Evolutionary conservation across 2,888 invertebrate genomes (phyloP).

Genomic region (Diadegma fenestrale): DNA sequence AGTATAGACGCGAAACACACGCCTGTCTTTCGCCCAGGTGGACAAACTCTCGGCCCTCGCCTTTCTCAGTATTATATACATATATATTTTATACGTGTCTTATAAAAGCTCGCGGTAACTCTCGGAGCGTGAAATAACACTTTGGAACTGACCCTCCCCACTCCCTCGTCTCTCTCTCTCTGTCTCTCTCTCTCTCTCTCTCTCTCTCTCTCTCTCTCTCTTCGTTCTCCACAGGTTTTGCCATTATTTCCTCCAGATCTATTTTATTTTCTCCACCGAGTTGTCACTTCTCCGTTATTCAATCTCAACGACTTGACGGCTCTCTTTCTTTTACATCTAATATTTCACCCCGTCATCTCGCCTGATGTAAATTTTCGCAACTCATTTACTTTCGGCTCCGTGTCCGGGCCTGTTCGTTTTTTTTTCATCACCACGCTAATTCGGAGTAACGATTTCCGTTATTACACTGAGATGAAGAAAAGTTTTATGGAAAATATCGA

Average conservation of each 20-base stretch:
- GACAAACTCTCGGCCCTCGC: constrained; percentile 17
- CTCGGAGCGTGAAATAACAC: constrained; percentile 72
- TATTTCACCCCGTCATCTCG: background rate
- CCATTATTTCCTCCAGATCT: background rate
- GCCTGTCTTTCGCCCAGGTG: constrained; percentile 9
- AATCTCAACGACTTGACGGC: background rate
- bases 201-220: background rate
- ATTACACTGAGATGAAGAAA: too few relatives aligned
- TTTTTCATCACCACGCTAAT: background rate
- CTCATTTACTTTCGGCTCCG: background rate
- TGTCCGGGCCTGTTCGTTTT: background rate
- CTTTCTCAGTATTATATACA: background rate
- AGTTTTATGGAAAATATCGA: too few relatives aligned
- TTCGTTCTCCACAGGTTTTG: background rate
- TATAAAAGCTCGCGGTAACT: constrained; percentile 51
- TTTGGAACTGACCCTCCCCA: constrained; percentile 43
- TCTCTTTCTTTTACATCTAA: background rate
- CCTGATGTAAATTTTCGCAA: background rate
- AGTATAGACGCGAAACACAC: background rate
- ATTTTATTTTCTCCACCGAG: background rate
- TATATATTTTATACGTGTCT: background rate
- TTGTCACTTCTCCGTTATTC: background rate
- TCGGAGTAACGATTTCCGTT: background rate
- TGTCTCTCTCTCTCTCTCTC: too few relatives aligned
- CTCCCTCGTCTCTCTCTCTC: background rate